Evolutionary conservation across 2,113 vertebrate species (phyloP), one percentile per base, ranked within the genome.

Genomic region (Syrmaticus mikado): DNA sequence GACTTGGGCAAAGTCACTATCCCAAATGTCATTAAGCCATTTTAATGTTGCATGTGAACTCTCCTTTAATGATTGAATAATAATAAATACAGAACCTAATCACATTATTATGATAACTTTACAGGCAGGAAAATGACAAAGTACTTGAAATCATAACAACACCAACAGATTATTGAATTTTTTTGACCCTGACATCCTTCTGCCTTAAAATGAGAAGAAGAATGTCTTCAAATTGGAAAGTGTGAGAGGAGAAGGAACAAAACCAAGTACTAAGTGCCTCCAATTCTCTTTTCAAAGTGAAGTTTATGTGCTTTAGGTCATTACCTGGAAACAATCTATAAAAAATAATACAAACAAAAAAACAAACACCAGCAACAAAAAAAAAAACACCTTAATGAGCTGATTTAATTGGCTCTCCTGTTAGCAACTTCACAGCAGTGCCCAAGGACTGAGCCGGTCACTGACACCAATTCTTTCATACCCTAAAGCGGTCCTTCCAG

Each of bases 81-180:
- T 36, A 78, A 81, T 64, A 92, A 87, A 90, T 65, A 34, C 67
- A 95, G 80, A 74, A 88, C 13, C 19, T 16, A 85, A 71, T 65
- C 80, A 50, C 52, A 40, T 85, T 75, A 74, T 10, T 81, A 25
- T n/a, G 68, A 83, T 41, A 53, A 50, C 25, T 88, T 83, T n/a
- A 74, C 11, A 83, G 46, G 66, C 77, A 86, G 84, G 57, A 45
- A 84, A 78, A 81, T 20, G 46, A 89, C 32, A 67, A 73, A 87
- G 62, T 46, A 46, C 89, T 82, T 40, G 73, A 92, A 92, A 93
- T 72, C 65, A 61, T 86, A 96, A 34, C 60, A 52, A 0, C 30
- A 32, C 7, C 52, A 88, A 36, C 14, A 65, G 24, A 21, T 80
- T 12, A 60, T 0, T 38, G 67, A 14, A 18, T 28, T 27, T 60